Evolutionary conservation across 2,888 invertebrate genomes (phyloP), one percentile per base, ranked within the genome.

Genomic region (Neoascia interrupta): DNA sequence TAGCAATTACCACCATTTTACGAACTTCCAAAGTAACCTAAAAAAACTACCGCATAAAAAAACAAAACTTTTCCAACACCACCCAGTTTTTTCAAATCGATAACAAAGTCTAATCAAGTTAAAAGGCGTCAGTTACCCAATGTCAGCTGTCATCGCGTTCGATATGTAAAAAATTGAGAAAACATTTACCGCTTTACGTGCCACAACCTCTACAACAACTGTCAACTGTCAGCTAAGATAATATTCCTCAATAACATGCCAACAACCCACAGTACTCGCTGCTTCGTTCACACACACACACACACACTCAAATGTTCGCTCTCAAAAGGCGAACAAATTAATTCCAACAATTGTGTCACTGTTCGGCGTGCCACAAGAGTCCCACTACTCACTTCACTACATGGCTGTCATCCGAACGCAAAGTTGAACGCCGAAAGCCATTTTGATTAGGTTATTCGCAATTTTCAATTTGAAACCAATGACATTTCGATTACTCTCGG

Each of bases 391-490:
- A 5, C n/a, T 23, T 21, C 31, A 23, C 31, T 47, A 31, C 10
- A 37, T 8, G 31, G 53, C 34, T 53, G 64, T 64, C 53, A 53
- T 64, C 21, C 31, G 21, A 34, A 34, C 47, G 54, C 21, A 70
- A 63, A 63, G 47, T 63, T 47, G 53, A 72, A 63, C 10, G 61
- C 70, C 61, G 70, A 70, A 72, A 72, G 56, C 45, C 36, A 49
- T 63, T 72, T 72, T 83, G 82, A 86, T 85, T 86, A 83, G 83
- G 82, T 81, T 81, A 82, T 82, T 83, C 81, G 83, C 84, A 83
- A 85, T 85, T 84, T 83, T 82, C 82, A 81, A 82, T 81, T 84
- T 82, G 82, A 83, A 83, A 84, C 82, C 82, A 82, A 79, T 81
- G 85, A 85, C 85, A 83, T 81, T 81, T 82, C 83, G 83, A 82